Evolutionary conservation across 2,113 vertebrate species (phyloP).

Genomic region (Neofelis nebulosa): DNA sequence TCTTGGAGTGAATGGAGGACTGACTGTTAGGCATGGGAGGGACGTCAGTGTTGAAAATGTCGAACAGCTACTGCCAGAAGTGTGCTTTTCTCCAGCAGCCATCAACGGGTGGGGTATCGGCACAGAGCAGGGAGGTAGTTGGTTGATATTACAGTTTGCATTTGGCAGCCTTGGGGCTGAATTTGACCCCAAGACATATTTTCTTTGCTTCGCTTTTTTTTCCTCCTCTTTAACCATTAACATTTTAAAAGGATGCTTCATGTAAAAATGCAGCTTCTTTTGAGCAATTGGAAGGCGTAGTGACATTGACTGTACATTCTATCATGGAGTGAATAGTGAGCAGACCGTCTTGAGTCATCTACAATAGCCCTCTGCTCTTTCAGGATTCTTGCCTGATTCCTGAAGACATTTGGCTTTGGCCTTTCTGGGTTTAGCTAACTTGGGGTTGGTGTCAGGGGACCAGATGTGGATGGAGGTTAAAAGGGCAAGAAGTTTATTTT

Average conservation of each 20-base stretch:
- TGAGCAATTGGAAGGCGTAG: not conserved
- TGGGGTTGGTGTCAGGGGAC: not conserved
- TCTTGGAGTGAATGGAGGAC: not conserved
- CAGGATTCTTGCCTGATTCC: not conserved
- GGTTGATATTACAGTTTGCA: not conserved
- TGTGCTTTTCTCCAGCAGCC: not conserved
- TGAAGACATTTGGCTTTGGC: not conserved
- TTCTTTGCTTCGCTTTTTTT: not conserved
- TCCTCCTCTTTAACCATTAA: not conserved
- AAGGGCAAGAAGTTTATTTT: not conserved
- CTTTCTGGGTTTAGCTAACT: not conserved
- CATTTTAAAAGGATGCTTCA: not conserved
- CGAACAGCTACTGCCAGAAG: not conserved
- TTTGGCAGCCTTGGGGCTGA: not conserved
- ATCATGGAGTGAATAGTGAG: not conserved
- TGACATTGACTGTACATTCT: not conserved
- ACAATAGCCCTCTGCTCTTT: fast-evolving
- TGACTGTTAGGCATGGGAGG: not conserved
- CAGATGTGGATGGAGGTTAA: not conserved
- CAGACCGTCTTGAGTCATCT: not conserved
- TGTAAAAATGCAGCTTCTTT: not conserved
- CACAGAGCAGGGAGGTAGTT: not conserved
- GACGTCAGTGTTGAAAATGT: not conserved
- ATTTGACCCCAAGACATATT: not conserved
- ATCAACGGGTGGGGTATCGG: not conserved